These are phyloP conservation scores for Mus musculus DNA, from an alignment of 2,113 vertebrate genomes.

Conservation along the genomic window DNA sequence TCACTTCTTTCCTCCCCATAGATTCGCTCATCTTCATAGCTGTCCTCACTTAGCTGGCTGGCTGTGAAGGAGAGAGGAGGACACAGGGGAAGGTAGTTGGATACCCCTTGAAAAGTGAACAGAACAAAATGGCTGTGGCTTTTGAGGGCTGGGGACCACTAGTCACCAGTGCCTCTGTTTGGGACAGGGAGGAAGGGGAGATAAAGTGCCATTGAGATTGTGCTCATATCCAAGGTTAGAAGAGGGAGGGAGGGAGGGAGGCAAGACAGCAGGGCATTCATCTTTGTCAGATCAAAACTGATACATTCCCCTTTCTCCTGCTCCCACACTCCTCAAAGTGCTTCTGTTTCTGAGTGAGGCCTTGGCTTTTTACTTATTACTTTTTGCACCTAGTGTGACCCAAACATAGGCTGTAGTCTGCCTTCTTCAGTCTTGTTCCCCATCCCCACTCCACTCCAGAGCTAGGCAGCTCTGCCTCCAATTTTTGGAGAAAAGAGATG, in stretches of 20 bases:
- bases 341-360: constrained; percentile 2
- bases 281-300: constrained; percentile 9
- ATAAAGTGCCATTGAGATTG: not conserved
- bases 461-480: not conserved
- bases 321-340: not conserved
- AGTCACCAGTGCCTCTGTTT: not conserved
- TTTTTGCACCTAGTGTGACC: constrained; percentile 2
- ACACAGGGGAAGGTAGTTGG: not conserved
- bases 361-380: constrained; percentile 42
- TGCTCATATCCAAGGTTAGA: not conserved
- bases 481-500: constrained; percentile 51
- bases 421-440: constrained; percentile 17
- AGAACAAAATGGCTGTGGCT: not conserved
- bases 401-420: constrained; percentile 40
- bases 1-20: not conserved
- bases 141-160: constrained; percentile 1
- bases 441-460: not conserved
- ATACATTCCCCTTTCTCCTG: constrained; percentile 6
- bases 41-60: not conserved
- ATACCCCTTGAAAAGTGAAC: not conserved
- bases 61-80: not conserved
- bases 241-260: not conserved
- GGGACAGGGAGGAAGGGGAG: not conserved
- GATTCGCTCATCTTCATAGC: not conserved
- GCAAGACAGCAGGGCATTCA: not conserved